Conservation (phyloP, 2,888 invertebrate species). For the Xiphydria camelus region DNA sequence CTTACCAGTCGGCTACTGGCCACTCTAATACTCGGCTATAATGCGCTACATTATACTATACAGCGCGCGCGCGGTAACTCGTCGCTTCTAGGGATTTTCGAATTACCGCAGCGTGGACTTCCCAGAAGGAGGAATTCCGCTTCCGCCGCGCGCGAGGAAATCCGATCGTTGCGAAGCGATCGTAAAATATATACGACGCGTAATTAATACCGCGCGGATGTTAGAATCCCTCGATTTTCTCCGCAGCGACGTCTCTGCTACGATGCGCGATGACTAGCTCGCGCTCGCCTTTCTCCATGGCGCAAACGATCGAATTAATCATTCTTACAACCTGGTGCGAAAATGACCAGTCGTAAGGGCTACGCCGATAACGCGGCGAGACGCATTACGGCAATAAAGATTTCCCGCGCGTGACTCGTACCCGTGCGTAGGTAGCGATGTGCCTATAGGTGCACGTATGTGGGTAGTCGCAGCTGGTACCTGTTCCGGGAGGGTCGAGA, state of each 20-base stretch:
- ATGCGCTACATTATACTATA: constrained; percentile 47
- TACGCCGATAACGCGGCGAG: constrained; percentile 31
- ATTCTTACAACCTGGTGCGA: constrained; percentile 10
- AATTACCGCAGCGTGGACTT: too few species aligned
- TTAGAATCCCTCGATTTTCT: too few species aligned
- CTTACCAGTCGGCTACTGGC: constrained; percentile 50
- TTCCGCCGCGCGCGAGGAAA: too few species aligned
- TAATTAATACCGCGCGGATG: too few species aligned
- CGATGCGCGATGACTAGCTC: too few species aligned
- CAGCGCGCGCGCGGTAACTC: constrained; percentile 34
- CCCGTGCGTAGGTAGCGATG: constrained; percentile 30
- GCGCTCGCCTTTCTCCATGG: constrained; percentile 16
- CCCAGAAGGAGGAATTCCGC: too few species aligned
- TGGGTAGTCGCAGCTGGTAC: too few species aligned
- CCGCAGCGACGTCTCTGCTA: too few species aligned
- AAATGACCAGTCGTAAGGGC: constrained; percentile 34
- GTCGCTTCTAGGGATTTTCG: too few species aligned
- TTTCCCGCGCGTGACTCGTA: constrained; percentile 39
- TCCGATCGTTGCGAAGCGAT: too few species aligned
- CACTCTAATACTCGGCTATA: constrained; percentile 49
- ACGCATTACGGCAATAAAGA: constrained; percentile 36
- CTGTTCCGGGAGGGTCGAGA: too few species aligned
- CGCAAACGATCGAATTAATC: background rate
- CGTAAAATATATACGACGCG: too few species aligned
- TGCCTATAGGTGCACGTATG: constrained; percentile 32